These are phyloP conservation scores for Pterocles orientalis DNA, from an alignment of 2,113 vertebrate species.

Conservation along the genomic window DNA sequence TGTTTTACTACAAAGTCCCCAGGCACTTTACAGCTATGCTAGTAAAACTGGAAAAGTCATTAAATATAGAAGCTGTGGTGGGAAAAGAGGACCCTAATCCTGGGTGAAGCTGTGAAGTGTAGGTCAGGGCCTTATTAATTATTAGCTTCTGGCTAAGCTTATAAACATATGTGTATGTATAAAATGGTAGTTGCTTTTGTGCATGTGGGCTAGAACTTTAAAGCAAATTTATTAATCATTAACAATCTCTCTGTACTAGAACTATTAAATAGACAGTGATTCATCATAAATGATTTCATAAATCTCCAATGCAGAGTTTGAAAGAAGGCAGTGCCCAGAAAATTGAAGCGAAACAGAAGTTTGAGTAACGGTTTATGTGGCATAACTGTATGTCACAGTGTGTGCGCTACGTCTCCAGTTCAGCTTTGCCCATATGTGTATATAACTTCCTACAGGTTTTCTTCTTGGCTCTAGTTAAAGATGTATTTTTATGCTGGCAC, in stretches of 20 bases:
- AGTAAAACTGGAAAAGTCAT: conserved; percentile 55
- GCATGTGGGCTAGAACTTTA: not conserved
- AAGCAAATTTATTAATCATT: not conserved
- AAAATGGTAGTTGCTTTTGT: not conserved
- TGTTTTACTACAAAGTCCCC: conserved; percentile 42
- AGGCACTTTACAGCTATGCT: conserved; percentile 31
- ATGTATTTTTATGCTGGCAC: not conserved
- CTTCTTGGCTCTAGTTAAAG: not conserved
- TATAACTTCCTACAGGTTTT: not conserved
- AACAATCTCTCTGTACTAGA: not conserved
- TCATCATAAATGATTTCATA: not conserved
- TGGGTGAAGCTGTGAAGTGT: not conserved
- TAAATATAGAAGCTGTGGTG: conserved; percentile 27
- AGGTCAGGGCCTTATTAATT: not conserved
- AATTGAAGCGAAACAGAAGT: not conserved
- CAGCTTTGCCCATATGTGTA: not conserved
- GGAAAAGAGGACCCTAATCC: not conserved
- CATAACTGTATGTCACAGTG: not conserved
- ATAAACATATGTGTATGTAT: not conserved
- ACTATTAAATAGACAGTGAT: not conserved
- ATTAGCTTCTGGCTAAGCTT: not conserved
- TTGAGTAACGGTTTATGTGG: not conserved
- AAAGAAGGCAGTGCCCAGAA: not conserved
- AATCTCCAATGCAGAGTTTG: not conserved
- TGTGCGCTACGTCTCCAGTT: accelerated